A percentile compares a stretch with the other conserved stretches of the same genome.
Conservation (phyloP, 2,888 invertebrate genomes). For the Fragum whitleyi region DNA sequence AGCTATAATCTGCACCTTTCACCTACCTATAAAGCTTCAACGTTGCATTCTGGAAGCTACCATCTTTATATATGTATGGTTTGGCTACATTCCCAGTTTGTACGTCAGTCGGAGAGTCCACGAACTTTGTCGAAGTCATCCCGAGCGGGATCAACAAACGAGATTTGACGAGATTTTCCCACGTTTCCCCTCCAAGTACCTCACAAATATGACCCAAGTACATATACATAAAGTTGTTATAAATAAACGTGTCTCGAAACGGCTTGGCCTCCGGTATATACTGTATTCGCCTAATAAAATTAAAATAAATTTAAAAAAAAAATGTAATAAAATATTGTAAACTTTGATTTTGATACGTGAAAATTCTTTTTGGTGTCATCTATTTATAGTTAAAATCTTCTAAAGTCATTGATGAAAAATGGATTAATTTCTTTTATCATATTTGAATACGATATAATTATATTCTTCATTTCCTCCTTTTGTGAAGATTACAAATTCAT, state of each 20-base stretch:
- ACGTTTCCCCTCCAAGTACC: conserved; percentile 49
- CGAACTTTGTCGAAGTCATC: conserved; percentile 54
- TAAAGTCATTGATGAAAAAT: no score
- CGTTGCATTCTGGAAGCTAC: conserved; percentile 34
- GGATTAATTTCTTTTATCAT: no score
- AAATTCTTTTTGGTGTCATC: no score
- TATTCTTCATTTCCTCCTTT: no score
- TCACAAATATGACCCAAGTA: conserved; percentile 62
- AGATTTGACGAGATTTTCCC: conserved; percentile 54
- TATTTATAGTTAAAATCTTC: no score
- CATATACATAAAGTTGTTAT: conserved; percentile 65
- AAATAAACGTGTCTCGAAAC: conserved; percentile 60
- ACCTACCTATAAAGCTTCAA: conserved; percentile 38
- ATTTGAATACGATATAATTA: no score
- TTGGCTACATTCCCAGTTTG: conserved; percentile 28
- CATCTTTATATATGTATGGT: conserved; percentile 51
- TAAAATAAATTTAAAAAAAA: not conserved
- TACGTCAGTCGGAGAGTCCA: conserved; percentile 35
- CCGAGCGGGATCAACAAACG: conserved; percentile 56
- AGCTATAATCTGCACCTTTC: no score
- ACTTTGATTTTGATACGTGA: no score
- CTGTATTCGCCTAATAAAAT: conserved; percentile 60
- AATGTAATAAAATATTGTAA: not conserved
- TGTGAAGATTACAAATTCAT: no score
- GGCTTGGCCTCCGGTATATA: conserved; percentile 47